Evolutionary conservation across 2,888 invertebrate species (phyloP).

Genomic region (Morinoia aosen): DNA sequence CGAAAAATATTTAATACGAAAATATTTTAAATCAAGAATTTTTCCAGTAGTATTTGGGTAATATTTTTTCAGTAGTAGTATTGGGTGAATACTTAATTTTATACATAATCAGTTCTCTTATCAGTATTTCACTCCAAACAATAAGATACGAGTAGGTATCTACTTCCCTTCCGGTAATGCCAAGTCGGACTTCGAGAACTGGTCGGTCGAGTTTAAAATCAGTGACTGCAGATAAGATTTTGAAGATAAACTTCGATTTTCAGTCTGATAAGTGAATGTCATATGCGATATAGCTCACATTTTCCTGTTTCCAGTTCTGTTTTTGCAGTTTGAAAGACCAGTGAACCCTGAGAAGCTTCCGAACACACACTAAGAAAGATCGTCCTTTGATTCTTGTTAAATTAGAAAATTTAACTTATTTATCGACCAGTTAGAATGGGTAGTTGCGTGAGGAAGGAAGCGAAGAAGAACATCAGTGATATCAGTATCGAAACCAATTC

Average conservation of each 20-base stretch:
- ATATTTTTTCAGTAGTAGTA: too few relatives aligned
- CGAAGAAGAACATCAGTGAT: neutral
- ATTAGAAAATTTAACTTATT: neutral
- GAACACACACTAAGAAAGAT: neutral
- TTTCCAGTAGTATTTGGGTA: too few relatives aligned
- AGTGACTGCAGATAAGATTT: neutral
- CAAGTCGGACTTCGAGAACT: neutral
- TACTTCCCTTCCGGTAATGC: neutral
- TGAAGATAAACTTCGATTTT: neutral
- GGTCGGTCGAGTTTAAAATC: neutral
- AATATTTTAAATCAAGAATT: too few relatives aligned
- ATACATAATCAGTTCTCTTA: neutral
- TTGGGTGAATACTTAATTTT: neutral
- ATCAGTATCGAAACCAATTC: neutral
- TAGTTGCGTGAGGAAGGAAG: neutral
- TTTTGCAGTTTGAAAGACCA: neutral
- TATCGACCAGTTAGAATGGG: neutral
- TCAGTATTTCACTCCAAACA: neutral
- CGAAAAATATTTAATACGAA: too few relatives aligned
- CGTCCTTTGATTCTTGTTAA: neutral
- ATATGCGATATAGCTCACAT: neutral
- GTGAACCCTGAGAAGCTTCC: neutral
- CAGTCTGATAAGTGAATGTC: neutral
- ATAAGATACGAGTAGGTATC: neutral
- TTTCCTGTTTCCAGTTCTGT: neutral